Evolutionary conservation across 2,888 invertebrate genomes (phyloP), one percentile per base, ranked within the genome.

Genomic region (Drosophila dives): DNA sequence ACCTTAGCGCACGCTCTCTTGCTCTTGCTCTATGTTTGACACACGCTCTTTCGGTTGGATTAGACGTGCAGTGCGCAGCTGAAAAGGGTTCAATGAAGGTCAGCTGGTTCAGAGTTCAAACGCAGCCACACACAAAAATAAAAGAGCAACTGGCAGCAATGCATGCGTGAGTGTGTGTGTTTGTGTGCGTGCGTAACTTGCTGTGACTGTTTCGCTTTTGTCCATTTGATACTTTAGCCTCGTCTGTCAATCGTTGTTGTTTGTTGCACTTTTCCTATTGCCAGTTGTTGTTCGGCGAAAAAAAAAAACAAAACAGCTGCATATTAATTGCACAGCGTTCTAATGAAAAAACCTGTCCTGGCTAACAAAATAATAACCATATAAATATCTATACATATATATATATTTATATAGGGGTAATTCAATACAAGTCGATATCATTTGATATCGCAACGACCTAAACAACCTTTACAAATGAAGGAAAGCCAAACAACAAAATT

Each of bases 41-140:
- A 42, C 29, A 17, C 32, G 11, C 36, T 29, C 29, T 8, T 15
- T 23, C 23, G n/a, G 15, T 17, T 33, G 34, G 34, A 20, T 53
- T 59, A 53, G 67, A 12, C 15, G 59, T 58, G 59, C 64, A 63
- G 66, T 69, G 75, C 63, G 75, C 77, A 72, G 78, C 72, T 80
- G 76, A 65, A 72, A 80, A 80, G 88, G 83, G 91, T 91, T 91
- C 90, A 92, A 81, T 86, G 86, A 87, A 90, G 92, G 92, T 93
- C 92, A 91, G 86, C 84, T 77, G 92, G 92, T 92, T 78, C 92
- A 93, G 90, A 93, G 93, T 93, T 93, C 92, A 93, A 70, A 36
- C 42, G 40, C 32, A 62, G 26, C 38, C 17, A 32, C 15, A 42
- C 2, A 42, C 10, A 32, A 33, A 29, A 8, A 23, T 15, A 12